These are phyloP conservation scores for Coelopa pilipes DNA, from an alignment of 2,888 invertebrate species.

Conservation along the genomic window DNA sequence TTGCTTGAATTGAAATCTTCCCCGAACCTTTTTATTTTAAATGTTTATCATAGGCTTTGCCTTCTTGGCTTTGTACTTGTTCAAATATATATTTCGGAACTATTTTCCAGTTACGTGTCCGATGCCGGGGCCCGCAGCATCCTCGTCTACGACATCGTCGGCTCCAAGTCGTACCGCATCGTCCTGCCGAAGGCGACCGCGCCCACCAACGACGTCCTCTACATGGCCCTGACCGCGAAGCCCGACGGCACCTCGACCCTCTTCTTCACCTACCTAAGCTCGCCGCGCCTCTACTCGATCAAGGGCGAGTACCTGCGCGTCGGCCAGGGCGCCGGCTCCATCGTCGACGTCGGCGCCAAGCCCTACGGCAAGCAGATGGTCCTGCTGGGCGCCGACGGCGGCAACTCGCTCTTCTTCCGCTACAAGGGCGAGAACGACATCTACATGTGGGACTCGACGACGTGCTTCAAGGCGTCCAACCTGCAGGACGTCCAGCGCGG, in stretches of 20 bases:
- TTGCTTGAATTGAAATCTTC: too few species aligned
- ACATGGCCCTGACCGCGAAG: slow-evolving; percentile 70
- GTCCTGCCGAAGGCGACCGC: slow-evolving; percentile 70
- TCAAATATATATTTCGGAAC: neutral
- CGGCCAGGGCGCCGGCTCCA: slow-evolving; percentile 70
- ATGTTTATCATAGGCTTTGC: neutral
- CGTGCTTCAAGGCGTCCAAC: slow-evolving; percentile 70
- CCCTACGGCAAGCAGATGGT: slow-evolving; percentile 69
- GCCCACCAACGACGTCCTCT: slow-evolving; percentile 70
- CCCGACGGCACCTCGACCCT: slow-evolving; percentile 68
- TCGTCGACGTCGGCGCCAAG: slow-evolving; percentile 72
- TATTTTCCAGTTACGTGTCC: slow-evolving; percentile 57
- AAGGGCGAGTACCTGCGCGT: slow-evolving; percentile 69
- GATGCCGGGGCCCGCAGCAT: slow-evolving; percentile 66
- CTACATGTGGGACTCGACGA: slow-evolving; percentile 74
- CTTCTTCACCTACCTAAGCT: slow-evolving; percentile 72
- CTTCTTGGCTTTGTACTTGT: neutral
- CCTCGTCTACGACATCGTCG: slow-evolving; percentile 69
- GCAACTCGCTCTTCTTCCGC: slow-evolving; percentile 72
- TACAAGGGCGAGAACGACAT: slow-evolving; percentile 73
- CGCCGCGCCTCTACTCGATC: slow-evolving; percentile 70
- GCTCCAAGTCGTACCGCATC: slow-evolving; percentile 70
- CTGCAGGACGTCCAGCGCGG: slow-evolving; percentile 71
- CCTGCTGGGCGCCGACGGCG: slow-evolving; percentile 72
- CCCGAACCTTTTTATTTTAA: too few species aligned